Conservation (phyloP, 2,113 vertebrate species). For the Epinephelus cyanopodus region DNA sequence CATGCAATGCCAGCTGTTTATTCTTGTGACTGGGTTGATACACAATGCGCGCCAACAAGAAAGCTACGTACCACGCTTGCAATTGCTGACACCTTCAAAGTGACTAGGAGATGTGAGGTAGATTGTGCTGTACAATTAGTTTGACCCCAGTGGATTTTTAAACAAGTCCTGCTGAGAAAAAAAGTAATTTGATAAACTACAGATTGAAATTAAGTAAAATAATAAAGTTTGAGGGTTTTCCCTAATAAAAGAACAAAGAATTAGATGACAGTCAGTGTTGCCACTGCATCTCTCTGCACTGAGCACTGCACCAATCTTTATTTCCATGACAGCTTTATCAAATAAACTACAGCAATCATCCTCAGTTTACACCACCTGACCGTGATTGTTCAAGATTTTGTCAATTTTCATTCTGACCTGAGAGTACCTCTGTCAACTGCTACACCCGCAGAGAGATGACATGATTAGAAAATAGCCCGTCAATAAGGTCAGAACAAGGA, state of each 20-base stretch:
- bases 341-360: constrained; percentile 6
- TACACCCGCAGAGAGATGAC: constrained; percentile 22
- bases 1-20: no score
- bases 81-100: not conserved
- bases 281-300: not conserved
- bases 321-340: not conserved
- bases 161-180: not conserved
- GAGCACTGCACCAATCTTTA: not conserved
- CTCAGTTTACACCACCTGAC: not conserved
- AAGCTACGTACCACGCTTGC: not conserved
- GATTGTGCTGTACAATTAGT: not conserved
- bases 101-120: constrained; percentile 1
- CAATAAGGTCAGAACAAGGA: constrained; percentile 54
- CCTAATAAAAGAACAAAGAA: not conserved
- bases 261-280: not conserved
- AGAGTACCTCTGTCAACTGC: not conserved
- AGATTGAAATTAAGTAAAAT: not conserved
- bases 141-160: not conserved
- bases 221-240: not conserved
- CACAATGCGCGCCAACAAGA: constrained; percentile 6
- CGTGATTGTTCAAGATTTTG: not conserved
- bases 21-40: not conserved
- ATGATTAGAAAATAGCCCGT: constrained; percentile 43
- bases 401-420: constrained; percentile 21
- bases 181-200: not conserved